Percentiles rank a stretch among this genome's conserved stretches.
These are phyloP conservation scores for Chiloscyllium punctatum DNA, from an alignment of 2,797 vertebrate species.

Conservation along the genomic window DNA sequence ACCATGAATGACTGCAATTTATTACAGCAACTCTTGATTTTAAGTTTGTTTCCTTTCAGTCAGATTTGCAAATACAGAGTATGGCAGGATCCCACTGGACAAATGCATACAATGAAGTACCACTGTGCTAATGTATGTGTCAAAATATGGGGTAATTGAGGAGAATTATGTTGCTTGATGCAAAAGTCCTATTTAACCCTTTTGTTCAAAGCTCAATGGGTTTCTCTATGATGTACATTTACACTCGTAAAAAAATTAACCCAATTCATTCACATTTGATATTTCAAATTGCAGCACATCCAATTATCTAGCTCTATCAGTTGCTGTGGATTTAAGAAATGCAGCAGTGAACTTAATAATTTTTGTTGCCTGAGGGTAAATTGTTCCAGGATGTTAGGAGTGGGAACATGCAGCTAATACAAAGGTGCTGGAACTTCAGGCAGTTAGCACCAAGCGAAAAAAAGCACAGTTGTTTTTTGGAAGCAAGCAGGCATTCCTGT, in stretches of 20 bases:
- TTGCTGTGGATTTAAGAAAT: not conserved
- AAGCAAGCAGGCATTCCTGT: not conserved
- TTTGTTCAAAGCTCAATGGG: slow-evolving; percentile 4
- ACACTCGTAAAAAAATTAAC: not conserved
- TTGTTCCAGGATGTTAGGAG: not conserved
- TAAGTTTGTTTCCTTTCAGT: too few species aligned
- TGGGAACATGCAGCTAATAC: not conserved
- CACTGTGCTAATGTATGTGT: not conserved
- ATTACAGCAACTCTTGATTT: not conserved
- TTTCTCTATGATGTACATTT: not conserved
- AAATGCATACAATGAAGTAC: not conserved
- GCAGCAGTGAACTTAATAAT: not conserved
- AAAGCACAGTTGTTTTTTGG: not conserved
- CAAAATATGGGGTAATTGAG: not conserved
- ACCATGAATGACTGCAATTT: not conserved
- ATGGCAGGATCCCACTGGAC: not conserved
- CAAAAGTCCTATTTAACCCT: not conserved
- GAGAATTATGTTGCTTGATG: not conserved
- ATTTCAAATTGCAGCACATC: not conserved
- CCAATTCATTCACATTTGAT: not conserved
- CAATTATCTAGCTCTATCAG: not conserved
- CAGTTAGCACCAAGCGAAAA: not conserved
- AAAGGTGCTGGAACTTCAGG: not conserved
- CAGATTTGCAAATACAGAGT: not conserved
- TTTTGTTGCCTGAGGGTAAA: too few species aligned